Evolutionary conservation across 2,113 vertebrate species (phyloP).

Genomic region (Gymnorhina tibicen): DNA sequence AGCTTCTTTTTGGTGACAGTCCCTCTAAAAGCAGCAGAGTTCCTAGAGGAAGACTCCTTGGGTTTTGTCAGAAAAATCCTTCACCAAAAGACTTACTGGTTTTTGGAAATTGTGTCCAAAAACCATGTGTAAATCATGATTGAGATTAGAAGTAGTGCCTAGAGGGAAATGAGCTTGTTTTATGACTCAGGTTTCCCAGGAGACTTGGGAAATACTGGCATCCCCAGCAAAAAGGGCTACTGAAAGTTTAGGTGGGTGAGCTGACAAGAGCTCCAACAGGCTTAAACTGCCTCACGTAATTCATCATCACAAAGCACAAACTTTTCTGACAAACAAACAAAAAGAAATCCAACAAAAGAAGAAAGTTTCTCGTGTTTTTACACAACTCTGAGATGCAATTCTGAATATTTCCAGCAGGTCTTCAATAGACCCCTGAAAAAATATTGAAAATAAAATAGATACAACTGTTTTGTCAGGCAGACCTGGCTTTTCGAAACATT

Average conservation of each 20-base stretch:
- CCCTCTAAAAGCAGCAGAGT: neutral
- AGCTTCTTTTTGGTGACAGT: neutral
- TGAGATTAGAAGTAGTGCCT: neutral
- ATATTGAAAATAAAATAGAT: neutral
- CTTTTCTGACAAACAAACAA: neutral
- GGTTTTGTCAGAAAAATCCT: neutral
- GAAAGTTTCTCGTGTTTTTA: neutral
- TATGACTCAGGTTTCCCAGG: neutral
- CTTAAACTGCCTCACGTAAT: neutral
- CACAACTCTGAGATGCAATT: neutral
- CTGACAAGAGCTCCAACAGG: neutral
- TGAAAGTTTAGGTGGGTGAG: neutral
- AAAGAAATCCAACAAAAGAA: neutral
- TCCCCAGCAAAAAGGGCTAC: neutral
- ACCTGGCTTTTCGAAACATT: neutral
- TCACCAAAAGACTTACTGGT: neutral
- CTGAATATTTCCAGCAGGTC: neutral
- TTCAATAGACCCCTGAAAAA: neutral
- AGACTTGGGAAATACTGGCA: neutral
- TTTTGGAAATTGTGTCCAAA: neutral
- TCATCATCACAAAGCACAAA: neutral
- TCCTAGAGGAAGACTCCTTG: neutral
- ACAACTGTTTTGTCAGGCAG: neutral
- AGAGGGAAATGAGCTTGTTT: neutral
- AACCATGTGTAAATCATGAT: neutral